These are phyloP conservation scores for Caenorhabditis doughertyi DNA, from an alignment of 2,888 invertebrate genomes.

Conservation along the genomic window DNA sequence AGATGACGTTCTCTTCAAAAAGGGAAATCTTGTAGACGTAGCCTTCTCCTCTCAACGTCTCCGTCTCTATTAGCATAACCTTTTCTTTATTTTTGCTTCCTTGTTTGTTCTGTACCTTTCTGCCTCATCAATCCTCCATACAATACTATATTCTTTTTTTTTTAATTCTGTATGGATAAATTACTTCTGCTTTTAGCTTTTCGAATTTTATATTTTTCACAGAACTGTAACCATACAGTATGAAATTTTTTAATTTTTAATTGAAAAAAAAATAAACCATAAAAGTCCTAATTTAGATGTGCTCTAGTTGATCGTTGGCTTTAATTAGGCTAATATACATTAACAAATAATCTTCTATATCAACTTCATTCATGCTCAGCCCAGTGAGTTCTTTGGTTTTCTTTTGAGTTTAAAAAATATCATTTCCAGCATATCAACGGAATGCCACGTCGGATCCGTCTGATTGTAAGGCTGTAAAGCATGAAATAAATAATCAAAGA, in stretches of 20 bases:
- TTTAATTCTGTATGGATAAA: neutral
- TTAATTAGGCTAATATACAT: too few species aligned
- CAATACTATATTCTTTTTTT: neutral
- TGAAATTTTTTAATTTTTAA: conserved; percentile 2
- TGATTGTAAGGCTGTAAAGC: conserved; percentile 9
- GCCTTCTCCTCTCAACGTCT: conserved; percentile 21
- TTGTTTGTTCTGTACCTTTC: conserved; percentile 34
- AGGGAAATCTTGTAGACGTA: conserved; percentile 20
- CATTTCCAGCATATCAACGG: conserved; percentile 33
- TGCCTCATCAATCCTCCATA: conserved; percentile 23
- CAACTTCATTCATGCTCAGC: conserved; percentile 31
- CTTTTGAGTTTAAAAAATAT: neutral
- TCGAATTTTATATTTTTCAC: neutral
- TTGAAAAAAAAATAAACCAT: neutral
- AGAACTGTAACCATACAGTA: conserved; percentile 38
- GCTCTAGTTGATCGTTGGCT: conserved; percentile 11
- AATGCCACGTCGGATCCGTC: conserved; percentile 49
- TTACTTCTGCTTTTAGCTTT: neutral
- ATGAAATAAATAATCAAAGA: neutral
- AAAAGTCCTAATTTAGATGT: conserved; percentile 10
- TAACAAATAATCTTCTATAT: conserved; percentile 2
- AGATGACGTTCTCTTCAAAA: conserved; percentile 2
- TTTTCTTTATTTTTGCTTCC: conserved; percentile 9
- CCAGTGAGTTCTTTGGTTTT: conserved; percentile 27
- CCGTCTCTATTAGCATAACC: conserved; percentile 36